phyloP scores from a whole-genome alignment of 2,888 invertebrate genomes.

The Meganola albula region DNA sequence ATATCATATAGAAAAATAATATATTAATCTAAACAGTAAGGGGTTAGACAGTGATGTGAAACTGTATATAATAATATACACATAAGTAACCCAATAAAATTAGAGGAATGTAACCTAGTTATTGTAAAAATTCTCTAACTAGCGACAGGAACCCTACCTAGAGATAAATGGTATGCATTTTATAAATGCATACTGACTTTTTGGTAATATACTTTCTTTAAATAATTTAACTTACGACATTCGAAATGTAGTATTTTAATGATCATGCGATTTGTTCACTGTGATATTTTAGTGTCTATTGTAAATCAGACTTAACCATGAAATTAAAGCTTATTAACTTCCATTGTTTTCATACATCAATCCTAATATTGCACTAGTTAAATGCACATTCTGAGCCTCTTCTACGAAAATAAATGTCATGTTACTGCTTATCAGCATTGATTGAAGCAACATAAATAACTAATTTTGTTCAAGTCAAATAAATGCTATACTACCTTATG shows the following conservation, averaged over 20 bases:
- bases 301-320: slow-evolving; percentile 41
- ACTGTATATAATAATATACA: slow-evolving; percentile 20
- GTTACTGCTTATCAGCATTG: slow-evolving; percentile 35
- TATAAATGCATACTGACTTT: slow-evolving; percentile 60
- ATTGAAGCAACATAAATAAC: slow-evolving; percentile 46
- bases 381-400: slow-evolving; percentile 37
- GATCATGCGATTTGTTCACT: slow-evolving; percentile 25
- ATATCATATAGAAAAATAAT: slow-evolving; percentile 26
- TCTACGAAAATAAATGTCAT: slow-evolving; percentile 28
- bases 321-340: slow-evolving; percentile 51
- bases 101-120: slow-evolving; percentile 51
- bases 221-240: too few species aligned
- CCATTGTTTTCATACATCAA: slow-evolving; percentile 28
- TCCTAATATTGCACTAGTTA: slow-evolving; percentile 41
- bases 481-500: slow-evolving; percentile 78
- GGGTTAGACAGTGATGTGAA: slow-evolving; percentile 34
- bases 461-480: slow-evolving; percentile 65
- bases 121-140: slow-evolving; percentile 40
- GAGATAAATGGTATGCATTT: slow-evolving; percentile 53
- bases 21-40: slow-evolving; percentile 22
- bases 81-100: slow-evolving; percentile 33
- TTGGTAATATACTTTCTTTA: slow-evolving; percentile 36
- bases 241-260: slow-evolving; percentile 13
- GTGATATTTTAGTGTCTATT: slow-evolving; percentile 31
- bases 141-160: slow-evolving; percentile 47